These are phyloP conservation scores for Oreochromis grahami DNA, from an alignment of 2,797 vertebrate genomes.

Conservation along the genomic window DNA sequence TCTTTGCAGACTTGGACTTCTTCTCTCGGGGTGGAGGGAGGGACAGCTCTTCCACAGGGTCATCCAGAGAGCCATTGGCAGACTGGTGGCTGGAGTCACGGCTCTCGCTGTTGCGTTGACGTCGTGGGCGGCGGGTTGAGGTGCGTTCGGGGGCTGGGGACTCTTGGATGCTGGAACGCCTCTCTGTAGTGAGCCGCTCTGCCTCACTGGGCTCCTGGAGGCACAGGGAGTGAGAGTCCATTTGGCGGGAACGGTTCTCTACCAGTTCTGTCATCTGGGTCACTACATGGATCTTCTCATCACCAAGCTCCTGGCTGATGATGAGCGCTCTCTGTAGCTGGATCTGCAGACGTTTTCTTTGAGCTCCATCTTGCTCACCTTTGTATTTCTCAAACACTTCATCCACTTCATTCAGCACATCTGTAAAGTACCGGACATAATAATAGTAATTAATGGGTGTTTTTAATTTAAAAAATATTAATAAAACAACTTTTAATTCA, in stretches of 20 bases:
- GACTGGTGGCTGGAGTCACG: conserved; percentile 88
- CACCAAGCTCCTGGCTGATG: conserved; percentile 93
- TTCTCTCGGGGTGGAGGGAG: conserved; percentile 84
- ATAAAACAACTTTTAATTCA: background rate
- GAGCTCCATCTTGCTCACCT: conserved; percentile 85
- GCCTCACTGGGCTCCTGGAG: conserved; percentile 85
- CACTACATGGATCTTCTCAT: conserved; percentile 97
- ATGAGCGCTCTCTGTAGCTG: conserved; percentile 94
- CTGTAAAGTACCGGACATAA: conserved; percentile 66
- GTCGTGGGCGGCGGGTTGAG: conserved; percentile 84
- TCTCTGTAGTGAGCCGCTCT: conserved; percentile 72
- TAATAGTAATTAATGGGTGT: background rate
- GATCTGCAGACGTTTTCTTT: conserved; percentile 90
- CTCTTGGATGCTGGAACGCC: conserved; percentile 49
- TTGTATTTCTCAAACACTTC: conserved; percentile 94
- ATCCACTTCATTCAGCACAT: conserved; percentile 95
- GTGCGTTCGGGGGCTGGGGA: conserved; percentile 79
- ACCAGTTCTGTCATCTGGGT: conserved; percentile 96
- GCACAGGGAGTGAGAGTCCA: conserved; percentile 89
- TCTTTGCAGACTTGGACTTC: conserved; percentile 93
- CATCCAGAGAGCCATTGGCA: conserved; percentile 86
- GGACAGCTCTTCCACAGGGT: conserved; percentile 82
- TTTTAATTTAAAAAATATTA: background rate
- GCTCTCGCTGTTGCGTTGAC: conserved; percentile 93
- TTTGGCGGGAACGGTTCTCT: conserved; percentile 93